Percentiles rank a stretch among this genome's conserved stretches.
phyloP scores from a whole-genome alignment of 2,888 invertebrate species.

The Apodemia duryi region DNA sequence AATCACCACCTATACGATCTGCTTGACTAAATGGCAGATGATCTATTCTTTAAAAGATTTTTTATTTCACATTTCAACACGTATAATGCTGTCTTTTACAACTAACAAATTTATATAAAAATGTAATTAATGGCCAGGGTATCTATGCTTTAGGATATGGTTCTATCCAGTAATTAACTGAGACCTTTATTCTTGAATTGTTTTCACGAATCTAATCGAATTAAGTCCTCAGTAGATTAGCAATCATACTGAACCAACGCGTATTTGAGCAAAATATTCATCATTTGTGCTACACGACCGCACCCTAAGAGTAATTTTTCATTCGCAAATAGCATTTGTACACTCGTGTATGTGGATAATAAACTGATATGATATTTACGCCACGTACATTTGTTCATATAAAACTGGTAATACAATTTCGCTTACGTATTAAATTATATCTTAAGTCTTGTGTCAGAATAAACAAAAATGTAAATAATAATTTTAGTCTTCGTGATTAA shows the following conservation, averaged over 20 bases:
- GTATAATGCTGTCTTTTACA: too few relatives aligned
- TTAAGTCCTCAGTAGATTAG: background rate
- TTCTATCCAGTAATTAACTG: too few relatives aligned
- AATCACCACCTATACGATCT: too few relatives aligned
- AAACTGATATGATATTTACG: conserved; percentile 49
- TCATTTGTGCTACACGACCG: conserved; percentile 29
- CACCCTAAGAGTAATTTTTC: conserved; percentile 50
- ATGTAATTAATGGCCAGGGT: too few relatives aligned
- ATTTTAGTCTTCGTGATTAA: background rate
- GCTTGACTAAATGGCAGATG: too few relatives aligned
- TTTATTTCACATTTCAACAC: too few relatives aligned
- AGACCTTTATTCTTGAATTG: background rate
- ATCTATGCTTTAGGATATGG: too few relatives aligned
- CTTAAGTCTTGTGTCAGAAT: background rate
- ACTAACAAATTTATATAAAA: too few relatives aligned
- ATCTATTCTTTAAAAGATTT: background rate
- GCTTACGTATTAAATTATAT: background rate
- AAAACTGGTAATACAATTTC: background rate
- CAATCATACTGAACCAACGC: background rate
- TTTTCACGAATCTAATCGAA: background rate
- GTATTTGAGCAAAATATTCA: conserved; percentile 27
- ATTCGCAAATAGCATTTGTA: conserved; percentile 57
- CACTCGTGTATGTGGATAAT: conserved; percentile 42
- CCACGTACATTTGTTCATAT: conserved; percentile 35
- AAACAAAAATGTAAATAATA: background rate